Evolutionary conservation across 2,888 invertebrate genomes (phyloP), one percentile per base, ranked within the genome.

Genomic region (Pollenia labialis): DNA sequence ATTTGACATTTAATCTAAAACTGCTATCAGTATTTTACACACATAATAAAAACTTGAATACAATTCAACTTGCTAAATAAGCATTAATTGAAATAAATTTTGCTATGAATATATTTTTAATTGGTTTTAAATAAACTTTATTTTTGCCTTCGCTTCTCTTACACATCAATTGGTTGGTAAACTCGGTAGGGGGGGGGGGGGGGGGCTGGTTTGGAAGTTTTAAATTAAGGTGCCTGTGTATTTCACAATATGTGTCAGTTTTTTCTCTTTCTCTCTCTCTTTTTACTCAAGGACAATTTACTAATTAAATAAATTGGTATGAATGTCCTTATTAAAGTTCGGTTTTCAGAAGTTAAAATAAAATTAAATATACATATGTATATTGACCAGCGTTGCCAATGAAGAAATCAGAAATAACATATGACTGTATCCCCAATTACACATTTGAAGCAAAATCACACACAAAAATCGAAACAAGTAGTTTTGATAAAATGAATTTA

Each of bases 121-220:
- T 81, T 81, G 66, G 56, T 81, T 81, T 81, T 32, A 72, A 64
- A 80, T 54, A 72, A 54, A 72, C 64, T 77, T 40, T 23, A 18
- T 16, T 56, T 9, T 48, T 1, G n/a, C 48, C 11, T 64, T 44
- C 12, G 8, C 2, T 42, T n/a, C n/a, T 3, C 18, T 12, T 42
- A n/a, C 44, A 3, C 60, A 64, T 44, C 71, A 71, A 32, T 52
- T 52, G n/a, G n/a, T n/a, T n/a, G n/a, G n/a, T n/a, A n/a, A n/a
- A n/a, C n/a, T n/a, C n/a, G n/a, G n/a, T n/a, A n/a, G n/a, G n/a
- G n/a, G n/a, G n/a, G n/a, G n/a, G 62, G 44, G 23, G 64, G 52
- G 6, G 12, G 3, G n/a, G 11, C 8, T n/a, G 2, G 10, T 60
- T n/a, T 62, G 12, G 42, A 52, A 1, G 3, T 44, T 72, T 10